Evolutionary conservation across 2,113 vertebrate species (phyloP), one percentile per base, ranked within the genome.

Genomic region (Fulica atra): DNA sequence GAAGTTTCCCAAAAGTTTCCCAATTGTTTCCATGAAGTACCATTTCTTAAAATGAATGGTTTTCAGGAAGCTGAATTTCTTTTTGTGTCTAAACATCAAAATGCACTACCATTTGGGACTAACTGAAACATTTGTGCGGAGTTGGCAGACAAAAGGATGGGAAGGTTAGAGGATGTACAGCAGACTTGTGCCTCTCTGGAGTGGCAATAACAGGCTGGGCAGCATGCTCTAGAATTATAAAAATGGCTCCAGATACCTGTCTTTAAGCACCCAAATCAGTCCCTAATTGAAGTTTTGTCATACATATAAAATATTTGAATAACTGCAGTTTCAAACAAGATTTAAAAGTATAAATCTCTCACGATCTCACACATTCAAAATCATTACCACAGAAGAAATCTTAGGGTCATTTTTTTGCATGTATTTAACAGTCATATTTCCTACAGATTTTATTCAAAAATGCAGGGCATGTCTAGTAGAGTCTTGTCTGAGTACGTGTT

Each of bases 51-150:
- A 83, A 48, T 56, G 59, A 50, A 16, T 23, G 7, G 14, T 70
- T 88, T 96, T 73, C 25, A 53, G n/a, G 50, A 57, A 84, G 18
- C 1, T 36, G 7, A 50, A 54, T n/a, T 11, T 88, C 21, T 80
- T 76, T 76, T 9, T 57, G 36, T 26, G 13, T 66, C 36, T 81
- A 16, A 87, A 70, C 13, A 54, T 16, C 0, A 0, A 48, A 18
- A 79, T 14, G 15, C 42, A 9, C 7, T 44, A 14, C 26, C 9
- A 36, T 7, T 28, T 69, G 11, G 90, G 29, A 65, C 24, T 38
- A 68, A 1, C 0, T 48, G n/a, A 77, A 70, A 77, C 8, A 42
- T 65, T 83, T 81, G 8, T 13, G 51, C 1, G 13, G 54, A 44
- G 31, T 0, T 72, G 28, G 5, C 26, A 72, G 42, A 56, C 4